Conservation (phyloP, 2,797 vertebrate genomes). For the Lophotriccus pileatus region DNA sequence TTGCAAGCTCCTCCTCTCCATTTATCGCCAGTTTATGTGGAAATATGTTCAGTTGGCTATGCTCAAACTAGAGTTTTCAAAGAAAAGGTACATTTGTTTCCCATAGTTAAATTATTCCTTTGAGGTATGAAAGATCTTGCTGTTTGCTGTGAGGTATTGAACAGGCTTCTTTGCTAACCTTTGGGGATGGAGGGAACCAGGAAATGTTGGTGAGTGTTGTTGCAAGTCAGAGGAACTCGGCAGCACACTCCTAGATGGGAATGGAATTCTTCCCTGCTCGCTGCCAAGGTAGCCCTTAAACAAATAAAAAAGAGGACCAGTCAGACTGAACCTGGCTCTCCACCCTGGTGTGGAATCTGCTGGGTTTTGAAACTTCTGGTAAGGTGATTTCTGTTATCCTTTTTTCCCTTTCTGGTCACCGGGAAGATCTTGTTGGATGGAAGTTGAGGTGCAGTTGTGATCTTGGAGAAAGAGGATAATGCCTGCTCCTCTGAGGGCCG, state of each 20-base stretch:
- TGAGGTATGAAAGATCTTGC: not conserved
- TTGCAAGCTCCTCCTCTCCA: slow-evolving; percentile 6
- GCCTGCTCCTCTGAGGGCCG: not conserved
- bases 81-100: slow-evolving; percentile 28
- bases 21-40: slow-evolving; percentile 1
- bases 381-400: not conserved
- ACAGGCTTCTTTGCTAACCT: not conserved
- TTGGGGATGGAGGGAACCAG: not conserved
- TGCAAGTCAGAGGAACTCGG: not conserved
- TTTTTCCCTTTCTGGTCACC: not conserved
- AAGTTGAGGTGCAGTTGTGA: not conserved
- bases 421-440: not conserved
- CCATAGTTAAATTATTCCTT: slow-evolving; percentile 13
- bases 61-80: slow-evolving; percentile 11
- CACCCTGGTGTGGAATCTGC: slow-evolving; percentile 14
- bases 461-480: not conserved
- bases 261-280: not conserved
- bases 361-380: slow-evolving; percentile 1
- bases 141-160: slow-evolving; percentile 14
- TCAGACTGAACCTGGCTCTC: slow-evolving; percentile 9
- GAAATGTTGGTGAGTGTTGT: not conserved
- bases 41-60: not conserved
- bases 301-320: slow-evolving; percentile 28
- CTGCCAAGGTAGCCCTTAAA: not conserved
- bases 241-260: not conserved